phyloP scores from a whole-genome alignment of 2,113 vertebrate genomes.

The Alligator sinensis region DNA sequence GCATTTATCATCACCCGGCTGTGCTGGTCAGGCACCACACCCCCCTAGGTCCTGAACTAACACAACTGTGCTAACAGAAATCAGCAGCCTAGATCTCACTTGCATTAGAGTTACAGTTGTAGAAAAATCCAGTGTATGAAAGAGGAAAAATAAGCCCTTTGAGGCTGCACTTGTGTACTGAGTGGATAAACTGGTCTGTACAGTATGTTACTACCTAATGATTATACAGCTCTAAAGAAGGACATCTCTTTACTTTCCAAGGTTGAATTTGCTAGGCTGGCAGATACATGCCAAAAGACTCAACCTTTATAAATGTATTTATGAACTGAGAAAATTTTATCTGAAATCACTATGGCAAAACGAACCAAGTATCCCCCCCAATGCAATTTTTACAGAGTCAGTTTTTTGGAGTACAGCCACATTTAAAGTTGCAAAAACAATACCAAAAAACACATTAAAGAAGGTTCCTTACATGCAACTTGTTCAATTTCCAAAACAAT shows the following conservation, averaged over 20 bases:
- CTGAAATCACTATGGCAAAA: neutral
- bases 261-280: neutral
- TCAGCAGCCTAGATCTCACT: neutral
- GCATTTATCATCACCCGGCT: neutral
- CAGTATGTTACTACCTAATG: neutral
- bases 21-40: neutral
- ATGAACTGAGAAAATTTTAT: neutral
- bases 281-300: neutral
- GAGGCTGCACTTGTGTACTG: neutral
- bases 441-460: neutral
- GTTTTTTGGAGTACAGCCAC: neutral
- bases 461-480: neutral
- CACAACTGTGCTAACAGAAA: conserved; percentile 13
- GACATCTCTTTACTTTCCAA: neutral
- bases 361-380: neutral
- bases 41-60: neutral
- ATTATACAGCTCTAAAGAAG: neutral
- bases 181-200: accelerated
- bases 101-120: neutral
- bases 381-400: neutral
- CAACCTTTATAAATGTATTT: accelerated
- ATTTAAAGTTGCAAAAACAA: accelerated
- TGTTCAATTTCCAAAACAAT: neutral
- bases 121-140: neutral
- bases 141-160: neutral